Conservation (phyloP, 2,113 vertebrate genomes). For the Neomonachus schauinslandi region DNA sequence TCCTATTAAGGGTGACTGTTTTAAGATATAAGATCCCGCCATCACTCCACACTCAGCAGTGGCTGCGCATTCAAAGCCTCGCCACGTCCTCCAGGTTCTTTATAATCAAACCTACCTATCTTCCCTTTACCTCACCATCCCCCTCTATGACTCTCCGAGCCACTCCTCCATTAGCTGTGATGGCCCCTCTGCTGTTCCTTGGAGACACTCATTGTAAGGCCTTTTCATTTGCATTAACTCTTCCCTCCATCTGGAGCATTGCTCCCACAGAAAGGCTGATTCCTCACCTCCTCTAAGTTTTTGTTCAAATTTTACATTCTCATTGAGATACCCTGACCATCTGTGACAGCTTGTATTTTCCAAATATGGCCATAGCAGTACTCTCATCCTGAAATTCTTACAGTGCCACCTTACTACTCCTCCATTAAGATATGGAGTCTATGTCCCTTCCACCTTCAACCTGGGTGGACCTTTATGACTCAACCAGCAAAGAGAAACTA, state of each 20-base stretch:
- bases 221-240: not conserved
- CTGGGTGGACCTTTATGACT: not conserved
- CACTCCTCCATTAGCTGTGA: not conserved
- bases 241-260: not conserved
- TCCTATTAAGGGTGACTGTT: not conserved
- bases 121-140: not conserved
- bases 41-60: not conserved
- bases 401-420: not conserved
- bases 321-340: not conserved
- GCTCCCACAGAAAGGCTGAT: not conserved
- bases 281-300: not conserved
- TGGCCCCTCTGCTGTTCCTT: not conserved
- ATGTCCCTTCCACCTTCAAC: not conserved
- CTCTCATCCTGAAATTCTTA: not conserved
- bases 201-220: not conserved
- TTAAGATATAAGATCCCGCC: not conserved
- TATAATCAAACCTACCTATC: not conserved
- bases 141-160: not conserved
- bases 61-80: not conserved
- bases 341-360: not conserved
- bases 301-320: not conserved
- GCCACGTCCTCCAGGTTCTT: not conserved
- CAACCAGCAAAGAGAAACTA: not conserved
- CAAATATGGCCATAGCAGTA: not conserved
- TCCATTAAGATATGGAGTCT: not conserved